Conservation (phyloP, 2,113 vertebrate genomes). For the Sardina pilchardus region DNA sequence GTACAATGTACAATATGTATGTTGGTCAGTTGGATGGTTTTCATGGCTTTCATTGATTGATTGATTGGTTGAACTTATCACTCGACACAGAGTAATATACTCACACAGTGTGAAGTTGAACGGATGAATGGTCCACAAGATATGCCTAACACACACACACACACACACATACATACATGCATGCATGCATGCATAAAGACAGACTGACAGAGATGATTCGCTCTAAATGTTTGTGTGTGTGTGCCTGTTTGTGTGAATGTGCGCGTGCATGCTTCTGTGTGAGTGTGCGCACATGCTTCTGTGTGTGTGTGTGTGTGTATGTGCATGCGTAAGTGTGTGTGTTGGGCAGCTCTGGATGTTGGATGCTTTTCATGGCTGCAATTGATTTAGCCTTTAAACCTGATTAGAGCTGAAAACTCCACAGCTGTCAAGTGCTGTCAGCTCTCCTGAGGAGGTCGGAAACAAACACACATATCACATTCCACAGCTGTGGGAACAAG, state of each 20-base stretch:
- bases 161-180: no score
- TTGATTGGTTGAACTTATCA: no score
- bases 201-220: no score
- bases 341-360: not conserved
- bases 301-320: not conserved
- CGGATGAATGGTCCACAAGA: no score
- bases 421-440: not conserved
- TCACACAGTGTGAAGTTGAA: no score
- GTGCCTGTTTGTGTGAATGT: not conserved
- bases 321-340: not conserved
- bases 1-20: not conserved
- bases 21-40: not conserved
- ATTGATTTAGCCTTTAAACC: not conserved
- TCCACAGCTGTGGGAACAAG: not conserved
- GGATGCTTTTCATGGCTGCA: not conserved
- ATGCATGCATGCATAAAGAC: no score
- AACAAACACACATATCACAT: not conserved
- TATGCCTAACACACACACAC: no score
- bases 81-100: no score
- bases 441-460: not conserved
- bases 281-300: not conserved
- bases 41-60: no score
- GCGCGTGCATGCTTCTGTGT: not conserved
- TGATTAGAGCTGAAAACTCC: not conserved
- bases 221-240: not conserved